Percentiles rank a stretch among this genome's conserved stretches.
phyloP scores from a whole-genome alignment of 2,888 invertebrate species.

The Orthonychiurus folsomi region DNA sequence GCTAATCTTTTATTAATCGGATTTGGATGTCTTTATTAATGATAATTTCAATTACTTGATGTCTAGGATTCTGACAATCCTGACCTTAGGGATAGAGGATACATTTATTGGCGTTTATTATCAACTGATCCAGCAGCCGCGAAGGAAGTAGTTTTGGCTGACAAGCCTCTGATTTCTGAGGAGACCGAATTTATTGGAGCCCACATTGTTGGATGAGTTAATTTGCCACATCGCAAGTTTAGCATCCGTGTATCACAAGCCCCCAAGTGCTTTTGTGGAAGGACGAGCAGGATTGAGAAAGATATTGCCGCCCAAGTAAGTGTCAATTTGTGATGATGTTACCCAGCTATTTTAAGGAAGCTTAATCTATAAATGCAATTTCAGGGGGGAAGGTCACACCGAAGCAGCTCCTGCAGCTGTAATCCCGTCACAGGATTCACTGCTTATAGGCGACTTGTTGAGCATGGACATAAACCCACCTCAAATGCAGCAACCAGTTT shows the following conservation, averaged over 20 bases:
- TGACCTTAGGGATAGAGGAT: slow-evolving; percentile 93
- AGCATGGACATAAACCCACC: slow-evolving; percentile 83
- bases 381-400: slow-evolving; percentile 31
- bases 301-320: slow-evolving; percentile 34
- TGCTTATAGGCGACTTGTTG: slow-evolving; percentile 89
- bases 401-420: slow-evolving; percentile 47
- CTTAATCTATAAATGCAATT: no score
- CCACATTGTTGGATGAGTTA: slow-evolving; percentile 91
- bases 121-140: slow-evolving; percentile 99
- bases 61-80: slow-evolving; percentile 86
- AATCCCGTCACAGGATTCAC: slow-evolving; percentile 66
- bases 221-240: slow-evolving; percentile 97
- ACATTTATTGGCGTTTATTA: slow-evolving; percentile 97
- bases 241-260: slow-evolving; percentile 98
- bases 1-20: neutral
- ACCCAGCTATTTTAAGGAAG: neutral
- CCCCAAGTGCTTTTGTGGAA: slow-evolving; percentile 97
- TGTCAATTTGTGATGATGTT: slow-evolving; percentile 2
- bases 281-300: slow-evolving; percentile 52
- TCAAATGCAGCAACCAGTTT: slow-evolving; percentile 47
- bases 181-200: slow-evolving; percentile 97
- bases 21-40: neutral
- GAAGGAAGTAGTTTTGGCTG: slow-evolving; percentile 96
- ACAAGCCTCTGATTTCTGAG: slow-evolving; percentile 97
- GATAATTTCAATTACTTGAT: slow-evolving; percentile 11